Conservation (phyloP, 92 coral and sea anemone species). For the Montipora capitata region DNA sequence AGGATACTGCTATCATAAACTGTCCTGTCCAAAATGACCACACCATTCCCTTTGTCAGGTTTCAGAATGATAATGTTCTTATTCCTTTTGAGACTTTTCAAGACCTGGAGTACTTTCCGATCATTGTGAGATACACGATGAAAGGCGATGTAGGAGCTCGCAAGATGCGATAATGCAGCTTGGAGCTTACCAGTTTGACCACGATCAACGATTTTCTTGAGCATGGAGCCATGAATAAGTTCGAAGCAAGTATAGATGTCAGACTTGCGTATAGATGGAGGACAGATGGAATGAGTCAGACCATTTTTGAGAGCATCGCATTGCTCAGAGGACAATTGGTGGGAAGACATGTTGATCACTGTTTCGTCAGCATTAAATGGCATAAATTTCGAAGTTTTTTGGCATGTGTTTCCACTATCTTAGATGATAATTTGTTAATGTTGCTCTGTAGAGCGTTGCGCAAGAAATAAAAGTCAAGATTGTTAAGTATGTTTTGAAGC, state of each 20-base stretch:
- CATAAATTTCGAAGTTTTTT: constrained; percentile 11
- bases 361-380: constrained; percentile 38
- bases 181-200: background rate
- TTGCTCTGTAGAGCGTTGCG: background rate
- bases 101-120: background rate
- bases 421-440: background rate
- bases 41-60: constrained; percentile 23
- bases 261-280: no score
- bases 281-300: no score
- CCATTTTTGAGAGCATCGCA: no score
- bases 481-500: background rate
- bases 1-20: constrained; percentile 14
- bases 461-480: constrained; percentile 2
- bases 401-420: background rate
- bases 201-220: background rate
- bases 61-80: constrained; percentile 17
- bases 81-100: background rate
- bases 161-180: constrained; percentile 21
- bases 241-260: no score
- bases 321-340: constrained; percentile 23
- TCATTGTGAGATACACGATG: background rate
- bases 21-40: constrained; percentile 13
- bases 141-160: constrained; percentile 18
- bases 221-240: no score
- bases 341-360: constrained; percentile 48